Conservation (phyloP, 2,113 vertebrate species). For the Ictalurus punctatus region DNA sequence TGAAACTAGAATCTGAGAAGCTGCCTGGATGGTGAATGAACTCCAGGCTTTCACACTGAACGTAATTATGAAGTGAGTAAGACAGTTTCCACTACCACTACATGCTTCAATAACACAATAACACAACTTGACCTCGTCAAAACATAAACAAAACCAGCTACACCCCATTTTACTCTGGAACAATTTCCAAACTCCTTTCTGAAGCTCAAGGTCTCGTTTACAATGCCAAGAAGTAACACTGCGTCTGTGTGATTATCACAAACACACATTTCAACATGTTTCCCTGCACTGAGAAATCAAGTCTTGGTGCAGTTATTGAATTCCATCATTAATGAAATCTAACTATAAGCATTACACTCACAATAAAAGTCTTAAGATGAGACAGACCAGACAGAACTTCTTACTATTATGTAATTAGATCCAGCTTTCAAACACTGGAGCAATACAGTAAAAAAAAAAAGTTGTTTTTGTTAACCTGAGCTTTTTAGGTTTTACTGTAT, state of each 20-base stretch:
- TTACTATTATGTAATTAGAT: conserved; percentile 6
- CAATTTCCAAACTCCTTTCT: background rate
- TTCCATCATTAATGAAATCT: background rate
- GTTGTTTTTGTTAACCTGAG: background rate
- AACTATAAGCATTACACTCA: background rate
- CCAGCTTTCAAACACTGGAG: background rate
- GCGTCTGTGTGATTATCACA: background rate
- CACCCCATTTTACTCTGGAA: background rate
- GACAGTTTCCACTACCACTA: background rate
- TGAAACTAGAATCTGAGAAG: background rate
- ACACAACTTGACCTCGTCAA: background rate
- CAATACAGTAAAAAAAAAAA: background rate
- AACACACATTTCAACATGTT: background rate
- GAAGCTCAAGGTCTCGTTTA: background rate
- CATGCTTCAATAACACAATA: background rate
- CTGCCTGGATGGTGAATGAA: background rate
- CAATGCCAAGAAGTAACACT: background rate
- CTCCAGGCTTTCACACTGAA: background rate
- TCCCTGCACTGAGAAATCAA: background rate
- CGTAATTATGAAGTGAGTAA: background rate
- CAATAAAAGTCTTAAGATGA: background rate
- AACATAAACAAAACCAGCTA: background rate
- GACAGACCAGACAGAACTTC: background rate
- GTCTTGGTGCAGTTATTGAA: background rate
- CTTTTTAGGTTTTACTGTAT: background rate